Conservation (phyloP, 2,888 invertebrate genomes). For the Choreutis nemorana region DNA sequence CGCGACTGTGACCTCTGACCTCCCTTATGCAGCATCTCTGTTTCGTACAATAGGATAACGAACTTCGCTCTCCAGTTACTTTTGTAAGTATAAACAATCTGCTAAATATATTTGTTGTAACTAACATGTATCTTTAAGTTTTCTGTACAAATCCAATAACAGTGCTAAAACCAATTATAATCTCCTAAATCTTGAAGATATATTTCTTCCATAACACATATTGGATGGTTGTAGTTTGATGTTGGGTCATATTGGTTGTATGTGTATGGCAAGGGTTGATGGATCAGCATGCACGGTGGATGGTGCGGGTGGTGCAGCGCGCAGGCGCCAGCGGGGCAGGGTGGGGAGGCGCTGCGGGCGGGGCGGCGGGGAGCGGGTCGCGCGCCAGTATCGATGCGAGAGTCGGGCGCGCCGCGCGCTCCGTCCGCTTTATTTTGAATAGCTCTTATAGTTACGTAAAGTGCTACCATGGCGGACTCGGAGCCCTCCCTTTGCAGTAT, state of each 20-base stretch:
- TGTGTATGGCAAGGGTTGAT: slow-evolving; percentile 5
- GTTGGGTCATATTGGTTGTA: not conserved
- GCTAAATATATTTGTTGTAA: too few relatives aligned
- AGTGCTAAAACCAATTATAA: too few relatives aligned
- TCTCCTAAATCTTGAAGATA: not conserved
- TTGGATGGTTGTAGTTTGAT: not conserved
- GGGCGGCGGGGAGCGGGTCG: slow-evolving; percentile 8
- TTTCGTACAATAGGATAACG: too few relatives aligned
- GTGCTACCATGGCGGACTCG: slow-evolving; percentile 50
- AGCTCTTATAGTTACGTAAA: slow-evolving; percentile 51
- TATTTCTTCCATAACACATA: not conserved
- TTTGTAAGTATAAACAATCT: too few relatives aligned
- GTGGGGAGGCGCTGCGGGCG: slow-evolving; percentile 33
- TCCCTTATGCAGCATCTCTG: too few relatives aligned
- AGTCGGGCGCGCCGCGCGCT: slow-evolving; percentile 64
- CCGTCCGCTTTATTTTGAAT: slow-evolving; percentile 33
- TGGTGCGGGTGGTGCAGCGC: slow-evolving; percentile 17
- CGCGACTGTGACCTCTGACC: too few relatives aligned
- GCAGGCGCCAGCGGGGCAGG: slow-evolving; percentile 23
- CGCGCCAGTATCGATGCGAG: slow-evolving; percentile 60
- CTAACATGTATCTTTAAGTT: too few relatives aligned
- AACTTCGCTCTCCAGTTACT: too few relatives aligned
- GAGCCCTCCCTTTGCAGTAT: slow-evolving; percentile 59
- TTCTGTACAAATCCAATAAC: too few relatives aligned
- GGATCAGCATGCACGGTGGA: slow-evolving; percentile 5